Evolutionary conservation across 2,797 vertebrate genomes (phyloP).

Genomic region (Tarsius wallacei): DNA sequence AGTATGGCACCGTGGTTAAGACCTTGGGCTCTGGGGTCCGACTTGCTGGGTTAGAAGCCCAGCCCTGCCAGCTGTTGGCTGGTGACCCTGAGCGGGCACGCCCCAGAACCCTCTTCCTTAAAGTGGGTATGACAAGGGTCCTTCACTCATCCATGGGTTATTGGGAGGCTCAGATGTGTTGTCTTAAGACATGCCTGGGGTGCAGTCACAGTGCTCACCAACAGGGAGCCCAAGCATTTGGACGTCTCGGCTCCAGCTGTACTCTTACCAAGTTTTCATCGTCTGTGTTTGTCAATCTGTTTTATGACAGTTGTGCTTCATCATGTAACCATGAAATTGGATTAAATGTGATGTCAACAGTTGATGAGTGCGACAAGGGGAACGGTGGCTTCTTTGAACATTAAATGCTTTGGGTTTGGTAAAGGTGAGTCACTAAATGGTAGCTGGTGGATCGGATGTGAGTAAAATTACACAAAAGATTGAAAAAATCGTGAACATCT

Average conservation of each 20-base stretch:
- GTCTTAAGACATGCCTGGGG: neutral
- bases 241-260: neutral
- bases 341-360: constrained; percentile 72
- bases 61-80: neutral
- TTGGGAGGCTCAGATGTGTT: neutral
- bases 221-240: neutral
- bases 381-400: constrained; percentile 76
- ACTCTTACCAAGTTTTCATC: constrained; percentile 37
- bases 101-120: neutral
- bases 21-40: neutral
- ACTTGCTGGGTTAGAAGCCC: neutral
- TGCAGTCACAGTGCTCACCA: neutral
- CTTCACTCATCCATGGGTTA: neutral
- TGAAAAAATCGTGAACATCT: constrained; percentile 50
- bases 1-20: neutral
- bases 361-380: constrained; percentile 69
- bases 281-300: constrained; percentile 71
- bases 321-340: constrained; percentile 74
- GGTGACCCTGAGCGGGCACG: neutral
- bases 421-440: constrained; percentile 60
- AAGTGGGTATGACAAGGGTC: neutral
- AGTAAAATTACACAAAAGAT: constrained; percentile 45
- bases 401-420: constrained; percentile 65
- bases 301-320: constrained; percentile 70
- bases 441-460: constrained; percentile 61